Conservation (phyloP, 2,797 vertebrate species). For the Nothura maculosa region DNA sequence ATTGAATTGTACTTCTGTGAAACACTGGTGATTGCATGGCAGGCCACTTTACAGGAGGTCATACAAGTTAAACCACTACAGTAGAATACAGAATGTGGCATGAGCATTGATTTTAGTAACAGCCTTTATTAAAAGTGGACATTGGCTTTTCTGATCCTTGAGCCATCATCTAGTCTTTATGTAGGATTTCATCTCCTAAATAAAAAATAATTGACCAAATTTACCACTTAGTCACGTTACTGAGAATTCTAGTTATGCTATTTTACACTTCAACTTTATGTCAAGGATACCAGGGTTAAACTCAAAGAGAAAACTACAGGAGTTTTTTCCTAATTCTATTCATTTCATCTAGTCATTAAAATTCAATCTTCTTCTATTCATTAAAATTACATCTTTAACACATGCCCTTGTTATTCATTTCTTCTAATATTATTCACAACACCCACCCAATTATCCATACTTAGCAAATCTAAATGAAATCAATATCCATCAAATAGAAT, state of each 20-base stretch:
- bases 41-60: not conserved
- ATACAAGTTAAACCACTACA: not conserved
- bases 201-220: not conserved
- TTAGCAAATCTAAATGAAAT: constrained; percentile 74
- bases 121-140: not conserved
- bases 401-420: constrained; percentile 57
- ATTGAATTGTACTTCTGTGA: not conserved
- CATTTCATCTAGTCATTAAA: constrained; percentile 59
- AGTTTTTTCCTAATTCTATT: constrained; percentile 7
- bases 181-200: not conserved
- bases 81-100: accelerated
- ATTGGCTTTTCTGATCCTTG: not conserved
- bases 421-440: constrained; percentile 62
- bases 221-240: not conserved
- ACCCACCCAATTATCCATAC: constrained; percentile 60
- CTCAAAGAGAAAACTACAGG: not conserved
- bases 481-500: constrained; percentile 71
- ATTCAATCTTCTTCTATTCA: constrained; percentile 45
- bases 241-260: not conserved
- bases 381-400: constrained; percentile 65
- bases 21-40: not conserved
- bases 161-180: not conserved
- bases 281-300: not conserved
- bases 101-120: not conserved
- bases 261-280: constrained; percentile 9